Evolutionary conservation across 1,140 invertebrate genomes (phyloP), one percentile per base, ranked within the genome.

Genomic region (Chymomyza costata): DNA sequence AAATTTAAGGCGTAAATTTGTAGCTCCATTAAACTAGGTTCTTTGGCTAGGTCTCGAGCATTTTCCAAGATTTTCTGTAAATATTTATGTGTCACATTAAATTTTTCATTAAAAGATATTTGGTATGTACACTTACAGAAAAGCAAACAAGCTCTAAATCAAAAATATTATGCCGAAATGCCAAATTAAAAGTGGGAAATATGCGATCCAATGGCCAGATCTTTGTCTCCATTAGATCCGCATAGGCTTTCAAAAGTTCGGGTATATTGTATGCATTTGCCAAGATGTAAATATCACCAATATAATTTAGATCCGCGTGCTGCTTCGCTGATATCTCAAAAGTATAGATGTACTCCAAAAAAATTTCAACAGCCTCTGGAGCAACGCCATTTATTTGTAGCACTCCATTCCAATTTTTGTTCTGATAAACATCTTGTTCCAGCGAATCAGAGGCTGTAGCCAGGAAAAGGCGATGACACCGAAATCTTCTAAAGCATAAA

Each of bases 371-470:
- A 45, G 65, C 65, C n/a, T 71, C 61, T 0, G 65, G 52, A 0
- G 67, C 65, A 2, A 71, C 67, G 0, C 67, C 66, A 54, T 58
- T 65, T 1, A 71, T 69, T 32, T 65, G 61, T 0, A 71, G 49
- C 1, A 71, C 49, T 0, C 67, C 67, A 18, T 71, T 71, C 61
- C 60, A 71, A 6, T 65, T 39, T 0, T 37, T 51, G 2, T 69
- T 71, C 6, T 65, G 40, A 8, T 61, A 65, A 6, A 71, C 47
- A 21, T 71, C 68, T 31, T 58, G 49, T 8, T 71, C 68, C 7
- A 71, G 48, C 32, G 69, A 70, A 1, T 65, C 68, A 3, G 66
- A 71, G 2, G 66, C 61, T 0, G 68, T 71, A 15, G 68, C 66
- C 31, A 71, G 35, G 14, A 69, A 70, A 6, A 71, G 18, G 1